Evolutionary conservation across 2,888 invertebrate genomes (phyloP).

Genomic region (Diaphora mendica): DNA sequence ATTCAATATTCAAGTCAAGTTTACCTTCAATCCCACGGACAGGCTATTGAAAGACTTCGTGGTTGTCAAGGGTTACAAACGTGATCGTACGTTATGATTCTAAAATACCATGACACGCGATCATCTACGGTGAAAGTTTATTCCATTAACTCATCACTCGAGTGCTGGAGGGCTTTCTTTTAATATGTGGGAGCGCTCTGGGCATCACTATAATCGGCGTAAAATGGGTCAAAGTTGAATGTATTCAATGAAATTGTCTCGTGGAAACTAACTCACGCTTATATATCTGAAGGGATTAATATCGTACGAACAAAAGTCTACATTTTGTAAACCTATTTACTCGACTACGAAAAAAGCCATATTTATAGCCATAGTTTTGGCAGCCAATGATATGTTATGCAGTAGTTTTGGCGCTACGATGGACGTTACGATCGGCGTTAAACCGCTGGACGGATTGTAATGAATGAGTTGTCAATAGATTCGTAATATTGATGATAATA

Average conservation of each 20-base stretch:
- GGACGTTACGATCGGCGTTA: no score
- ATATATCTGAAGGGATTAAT: neutral
- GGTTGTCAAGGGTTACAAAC: constrained; percentile 15
- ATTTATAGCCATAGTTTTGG: no score
- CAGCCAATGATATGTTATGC: no score
- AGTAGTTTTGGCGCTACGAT: no score
- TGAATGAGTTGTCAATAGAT: no score
- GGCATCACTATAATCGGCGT: neutral
- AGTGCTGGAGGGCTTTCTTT: constrained; percentile 1
- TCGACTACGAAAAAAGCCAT: no score
- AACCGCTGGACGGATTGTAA: no score
- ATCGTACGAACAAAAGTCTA: no score
- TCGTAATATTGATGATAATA: no score
- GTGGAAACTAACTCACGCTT: neutral
- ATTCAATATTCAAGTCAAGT: neutral
- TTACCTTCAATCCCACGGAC: neutral
- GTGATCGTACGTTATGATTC: constrained; percentile 9
- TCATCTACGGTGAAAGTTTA: constrained; percentile 10
- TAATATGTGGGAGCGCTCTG: neutral
- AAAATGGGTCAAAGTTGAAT: neutral
- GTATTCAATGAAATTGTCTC: neutral
- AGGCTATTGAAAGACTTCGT: neutral
- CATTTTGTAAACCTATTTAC: no score
- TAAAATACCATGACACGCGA: constrained; percentile 9
- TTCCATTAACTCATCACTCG: constrained; percentile 6